These are phyloP conservation scores for Alexandromys fortis DNA, from an alignment of 2,113 vertebrate genomes.

Conservation along the genomic window DNA sequence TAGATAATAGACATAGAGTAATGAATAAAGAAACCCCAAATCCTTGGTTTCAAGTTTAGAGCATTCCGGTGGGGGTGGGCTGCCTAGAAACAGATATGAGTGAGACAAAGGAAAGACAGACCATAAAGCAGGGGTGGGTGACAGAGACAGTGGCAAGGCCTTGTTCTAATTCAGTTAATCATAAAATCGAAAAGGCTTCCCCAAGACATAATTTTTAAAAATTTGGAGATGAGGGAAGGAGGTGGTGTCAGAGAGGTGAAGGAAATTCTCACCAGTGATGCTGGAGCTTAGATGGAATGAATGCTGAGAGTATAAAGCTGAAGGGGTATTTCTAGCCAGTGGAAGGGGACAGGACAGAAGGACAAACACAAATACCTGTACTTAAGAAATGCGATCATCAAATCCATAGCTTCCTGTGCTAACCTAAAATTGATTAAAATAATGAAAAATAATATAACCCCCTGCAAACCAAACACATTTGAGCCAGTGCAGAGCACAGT, in stretches of 20 bases:
- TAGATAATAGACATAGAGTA: neutral
- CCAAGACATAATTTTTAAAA: neutral
- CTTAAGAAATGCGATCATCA: neutral
- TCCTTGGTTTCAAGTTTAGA: neutral
- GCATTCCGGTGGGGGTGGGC: rapidly evolving
- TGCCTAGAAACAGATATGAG: neutral
- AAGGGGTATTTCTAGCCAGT: neutral
- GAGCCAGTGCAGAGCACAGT: neutral
- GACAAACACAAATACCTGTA: neutral
- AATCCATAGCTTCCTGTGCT: neutral
- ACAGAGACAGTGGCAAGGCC: neutral
- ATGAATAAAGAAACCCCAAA: neutral
- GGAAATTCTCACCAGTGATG: neutral
- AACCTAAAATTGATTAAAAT: neutral
- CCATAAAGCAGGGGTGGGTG: too few species aligned
- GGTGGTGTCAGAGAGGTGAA: neutral
- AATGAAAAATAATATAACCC: neutral
- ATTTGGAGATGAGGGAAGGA: neutral
- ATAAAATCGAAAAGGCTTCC: neutral
- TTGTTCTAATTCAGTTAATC: too few species aligned
- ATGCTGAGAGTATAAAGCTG: neutral
- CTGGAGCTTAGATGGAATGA: neutral
- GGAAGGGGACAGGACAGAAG: neutral
- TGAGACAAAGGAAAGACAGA: neutral
- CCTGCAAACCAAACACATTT: neutral